These are phyloP conservation scores for Sebastiscus tertius DNA, from an alignment of 2,797 vertebrate species.

Conservation along the genomic window DNA sequence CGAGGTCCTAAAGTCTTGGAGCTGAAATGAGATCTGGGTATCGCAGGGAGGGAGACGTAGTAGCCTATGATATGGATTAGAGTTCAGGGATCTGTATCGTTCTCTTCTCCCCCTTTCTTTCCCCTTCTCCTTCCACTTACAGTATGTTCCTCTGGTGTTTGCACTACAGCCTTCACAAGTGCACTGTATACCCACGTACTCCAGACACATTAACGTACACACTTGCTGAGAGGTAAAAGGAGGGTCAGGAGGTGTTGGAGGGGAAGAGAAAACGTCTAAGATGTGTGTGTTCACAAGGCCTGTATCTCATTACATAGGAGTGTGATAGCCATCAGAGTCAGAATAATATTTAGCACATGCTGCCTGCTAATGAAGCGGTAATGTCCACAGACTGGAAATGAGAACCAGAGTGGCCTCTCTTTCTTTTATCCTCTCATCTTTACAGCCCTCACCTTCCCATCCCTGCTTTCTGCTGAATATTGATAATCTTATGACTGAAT, in stretches of 20 bases:
- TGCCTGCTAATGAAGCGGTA: constrained; percentile 94
- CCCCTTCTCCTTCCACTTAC: background rate
- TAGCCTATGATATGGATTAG: constrained; percentile 64
- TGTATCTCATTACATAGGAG: constrained; percentile 91
- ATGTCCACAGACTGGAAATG: constrained; percentile 77
- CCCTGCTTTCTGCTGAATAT: constrained; percentile 14
- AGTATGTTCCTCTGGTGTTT: constrained; percentile 18
- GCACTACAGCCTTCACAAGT: background rate
- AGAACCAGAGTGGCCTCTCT: constrained; percentile 70
- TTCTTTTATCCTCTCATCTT: constrained; percentile 59
- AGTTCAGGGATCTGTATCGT: constrained; percentile 48
- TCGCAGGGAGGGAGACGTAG: constrained; percentile 34
- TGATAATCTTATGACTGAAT: constrained; percentile 14
- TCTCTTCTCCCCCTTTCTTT: background rate
- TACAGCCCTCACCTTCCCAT: constrained; percentile 5
- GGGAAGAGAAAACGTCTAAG: constrained; percentile 61
- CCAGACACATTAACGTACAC: constrained; percentile 34
- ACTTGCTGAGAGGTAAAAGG: constrained; percentile 53
- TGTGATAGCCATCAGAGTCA: constrained; percentile 93
- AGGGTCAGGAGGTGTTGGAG: constrained; percentile 68
- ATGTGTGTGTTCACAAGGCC: constrained; percentile 62
- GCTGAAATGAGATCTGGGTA: constrained; percentile 73
- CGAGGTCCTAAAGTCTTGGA: constrained; percentile 69
- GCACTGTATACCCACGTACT: background rate
- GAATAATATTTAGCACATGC: constrained; percentile 98